Conservation (phyloP, 2,113 vertebrate species). For the Acrocephalus arundinaceus region DNA sequence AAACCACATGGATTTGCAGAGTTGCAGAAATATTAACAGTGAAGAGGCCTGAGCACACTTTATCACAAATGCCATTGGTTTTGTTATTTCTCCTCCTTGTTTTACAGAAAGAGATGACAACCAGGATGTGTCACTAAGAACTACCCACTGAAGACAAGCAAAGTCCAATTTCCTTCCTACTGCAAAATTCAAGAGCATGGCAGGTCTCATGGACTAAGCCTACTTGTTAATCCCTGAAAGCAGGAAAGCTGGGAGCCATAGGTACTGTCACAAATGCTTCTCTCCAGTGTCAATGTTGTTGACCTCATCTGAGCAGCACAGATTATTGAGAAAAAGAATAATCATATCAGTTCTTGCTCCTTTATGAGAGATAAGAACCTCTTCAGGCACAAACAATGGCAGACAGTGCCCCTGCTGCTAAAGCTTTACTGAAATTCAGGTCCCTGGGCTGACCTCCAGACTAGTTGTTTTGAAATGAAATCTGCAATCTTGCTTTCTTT, state of each 20-base stretch:
- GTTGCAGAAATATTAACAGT: neutral
- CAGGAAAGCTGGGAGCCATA: neutral
- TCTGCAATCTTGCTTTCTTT: neutral
- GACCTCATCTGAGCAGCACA: neutral
- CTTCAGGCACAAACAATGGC: neutral
- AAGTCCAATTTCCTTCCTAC: neutral
- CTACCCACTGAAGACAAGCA: neutral
- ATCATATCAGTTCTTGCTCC: neutral
- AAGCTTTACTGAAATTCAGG: slow-evolving; percentile 56
- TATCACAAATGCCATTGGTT: neutral
- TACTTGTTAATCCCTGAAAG: neutral
- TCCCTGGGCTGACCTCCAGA: slow-evolving; percentile 4
- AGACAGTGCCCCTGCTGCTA: neutral
- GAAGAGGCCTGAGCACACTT: neutral
- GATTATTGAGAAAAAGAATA: neutral
- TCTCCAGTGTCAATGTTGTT: slow-evolving; percentile 7
- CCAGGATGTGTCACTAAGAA: slow-evolving; percentile 79
- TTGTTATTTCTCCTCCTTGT: slow-evolving; percentile 20
- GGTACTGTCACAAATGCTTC: neutral
- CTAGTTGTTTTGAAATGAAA: neutral
- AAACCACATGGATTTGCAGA: neutral
- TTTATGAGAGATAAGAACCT: neutral
- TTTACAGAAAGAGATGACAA: slow-evolving; percentile 85
- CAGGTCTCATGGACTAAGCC: neutral
- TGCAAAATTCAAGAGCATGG: neutral